These are phyloP conservation scores for Copidosoma aretas DNA, from an alignment of 2,888 invertebrate species.

Conservation along the genomic window DNA sequence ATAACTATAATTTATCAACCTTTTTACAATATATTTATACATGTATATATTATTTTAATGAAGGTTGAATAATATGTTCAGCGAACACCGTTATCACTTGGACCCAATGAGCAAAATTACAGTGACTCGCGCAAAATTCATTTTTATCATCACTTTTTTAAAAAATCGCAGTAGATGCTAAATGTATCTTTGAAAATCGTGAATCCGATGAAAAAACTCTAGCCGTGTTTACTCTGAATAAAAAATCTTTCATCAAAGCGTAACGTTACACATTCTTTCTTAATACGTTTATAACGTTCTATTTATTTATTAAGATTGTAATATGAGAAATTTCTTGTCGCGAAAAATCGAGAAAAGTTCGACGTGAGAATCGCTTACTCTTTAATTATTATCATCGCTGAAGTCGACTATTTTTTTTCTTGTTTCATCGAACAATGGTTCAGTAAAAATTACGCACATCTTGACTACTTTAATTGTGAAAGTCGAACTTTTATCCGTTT, in stretches of 20 bases:
- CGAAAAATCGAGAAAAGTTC: slow-evolving; percentile 25
- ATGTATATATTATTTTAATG: slow-evolving; percentile 10
- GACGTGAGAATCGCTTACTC: slow-evolving; percentile 5
- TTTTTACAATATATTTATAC: slow-evolving; percentile 4
- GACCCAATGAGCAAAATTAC: slow-evolving; percentile 37
- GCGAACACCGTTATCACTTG: slow-evolving; percentile 31
- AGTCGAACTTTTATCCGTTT: slow-evolving; percentile 30
- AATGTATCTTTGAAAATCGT: slow-evolving; percentile 11
- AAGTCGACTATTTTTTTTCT: slow-evolving; percentile 9
- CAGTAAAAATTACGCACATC: slow-evolving; percentile 10
- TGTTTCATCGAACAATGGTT: slow-evolving; percentile 33
- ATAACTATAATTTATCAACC: slow-evolving; percentile 1
- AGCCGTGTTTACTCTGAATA: slow-evolving; percentile 11
- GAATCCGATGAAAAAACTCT: slow-evolving; percentile 10
- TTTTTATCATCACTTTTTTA: slow-evolving; percentile 2
- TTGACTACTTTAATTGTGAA: not conserved
- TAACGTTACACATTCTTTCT: not conserved
- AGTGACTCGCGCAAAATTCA: slow-evolving; percentile 21
- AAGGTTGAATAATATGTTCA: slow-evolving; percentile 14
- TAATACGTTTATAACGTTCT: slow-evolving; percentile 3
- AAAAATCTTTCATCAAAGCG: slow-evolving; percentile 26
- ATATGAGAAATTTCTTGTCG: slow-evolving; percentile 24
- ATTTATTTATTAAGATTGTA: slow-evolving; percentile 26
- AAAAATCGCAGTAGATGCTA: not conserved
- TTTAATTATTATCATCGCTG: slow-evolving; percentile 7